Conservation (phyloP, 2,113 vertebrate species). For the Xiphophorus maculatus region DNA sequence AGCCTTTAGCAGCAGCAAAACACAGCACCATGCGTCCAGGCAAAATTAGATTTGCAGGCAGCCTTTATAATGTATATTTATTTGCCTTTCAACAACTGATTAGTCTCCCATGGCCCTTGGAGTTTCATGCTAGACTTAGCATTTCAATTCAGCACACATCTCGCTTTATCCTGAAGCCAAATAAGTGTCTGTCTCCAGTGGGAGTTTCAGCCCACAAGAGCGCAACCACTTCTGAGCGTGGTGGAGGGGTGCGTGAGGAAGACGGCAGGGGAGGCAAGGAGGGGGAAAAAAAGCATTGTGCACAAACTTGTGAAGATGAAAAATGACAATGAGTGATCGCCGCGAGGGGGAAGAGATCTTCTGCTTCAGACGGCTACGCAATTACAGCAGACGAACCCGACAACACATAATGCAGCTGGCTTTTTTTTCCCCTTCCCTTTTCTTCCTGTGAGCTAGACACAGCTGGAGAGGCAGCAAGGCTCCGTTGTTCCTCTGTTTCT, state of each 20-base stretch:
- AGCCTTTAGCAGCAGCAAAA: constrained; percentile 33
- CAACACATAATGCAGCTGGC: constrained; percentile 33
- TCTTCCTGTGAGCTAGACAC: constrained; percentile 3
- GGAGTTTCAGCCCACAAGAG: constrained; percentile 72
- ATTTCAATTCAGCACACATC: constrained; percentile 75
- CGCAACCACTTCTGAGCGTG: constrained; percentile 58
- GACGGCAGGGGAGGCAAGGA: constrained; percentile 6
- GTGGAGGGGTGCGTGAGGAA: constrained; percentile 39
- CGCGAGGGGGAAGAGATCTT: constrained; percentile 42
- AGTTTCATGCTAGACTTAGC: constrained; percentile 78
- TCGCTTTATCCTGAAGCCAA: constrained; percentile 74
- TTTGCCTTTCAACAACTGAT: constrained; percentile 74
- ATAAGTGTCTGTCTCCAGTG: constrained; percentile 71
- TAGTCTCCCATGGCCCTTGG: constrained; percentile 66
- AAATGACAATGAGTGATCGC: constrained; percentile 62
- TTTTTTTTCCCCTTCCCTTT: constrained; percentile 2
- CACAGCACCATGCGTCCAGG: constrained; percentile 31
- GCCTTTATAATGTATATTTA: constrained; percentile 52
- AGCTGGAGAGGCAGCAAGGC: constrained; percentile 41
- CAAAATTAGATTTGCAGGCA: constrained; percentile 60
- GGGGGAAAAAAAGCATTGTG: constrained; percentile 2
- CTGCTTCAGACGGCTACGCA: constrained; percentile 36
- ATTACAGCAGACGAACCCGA: constrained; percentile 50
- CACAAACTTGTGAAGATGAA: constrained; percentile 59
- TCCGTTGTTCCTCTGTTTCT: constrained; percentile 20